Conservation (phyloP, 2,888 invertebrate species). For the Mystacides longicornis region DNA sequence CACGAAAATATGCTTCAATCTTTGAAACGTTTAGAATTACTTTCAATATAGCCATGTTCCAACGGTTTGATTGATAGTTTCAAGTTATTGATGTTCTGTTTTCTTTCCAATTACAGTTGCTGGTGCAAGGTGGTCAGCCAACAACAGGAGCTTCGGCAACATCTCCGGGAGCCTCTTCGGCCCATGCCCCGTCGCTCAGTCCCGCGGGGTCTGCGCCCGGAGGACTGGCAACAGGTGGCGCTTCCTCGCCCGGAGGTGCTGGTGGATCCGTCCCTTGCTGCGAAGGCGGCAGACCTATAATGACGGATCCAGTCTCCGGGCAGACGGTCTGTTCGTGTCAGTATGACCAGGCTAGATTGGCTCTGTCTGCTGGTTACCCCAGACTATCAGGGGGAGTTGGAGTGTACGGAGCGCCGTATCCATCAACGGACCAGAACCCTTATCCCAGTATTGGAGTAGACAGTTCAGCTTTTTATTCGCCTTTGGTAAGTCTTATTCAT, state of each 20-base stretch:
- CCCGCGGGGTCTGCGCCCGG: slow-evolving; percentile 55
- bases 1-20: too few species aligned
- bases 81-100: too few species aligned
- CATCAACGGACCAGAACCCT: slow-evolving; percentile 85
- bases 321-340: slow-evolving; percentile 93
- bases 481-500: slow-evolving; percentile 67
- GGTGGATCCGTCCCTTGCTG: slow-evolving; percentile 57
- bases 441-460: slow-evolving; percentile 90
- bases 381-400: slow-evolving; percentile 69
- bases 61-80: too few species aligned
- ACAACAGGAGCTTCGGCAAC: slow-evolving; percentile 67
- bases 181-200: slow-evolving; percentile 63
- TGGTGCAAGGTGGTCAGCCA: slow-evolving; percentile 68
- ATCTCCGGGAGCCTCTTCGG: slow-evolving; percentile 66
- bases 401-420: slow-evolving; percentile 82
- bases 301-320: slow-evolving; percentile 88
- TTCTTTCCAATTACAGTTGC: slow-evolving; percentile 66
- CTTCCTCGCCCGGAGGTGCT: slow-evolving; percentile 52
- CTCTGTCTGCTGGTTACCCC: slow-evolving; percentile 74
- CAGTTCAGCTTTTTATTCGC: slow-evolving; percentile 91
- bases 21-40: too few species aligned
- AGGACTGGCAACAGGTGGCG: slow-evolving; percentile 55
- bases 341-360: slow-evolving; percentile 82
- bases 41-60: too few species aligned
- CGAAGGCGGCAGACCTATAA: slow-evolving; percentile 85